Evolutionary conservation across 2,113 vertebrate species (phyloP), one percentile per base, ranked within the genome.

Genomic region (Tilapia sparmanii): DNA sequence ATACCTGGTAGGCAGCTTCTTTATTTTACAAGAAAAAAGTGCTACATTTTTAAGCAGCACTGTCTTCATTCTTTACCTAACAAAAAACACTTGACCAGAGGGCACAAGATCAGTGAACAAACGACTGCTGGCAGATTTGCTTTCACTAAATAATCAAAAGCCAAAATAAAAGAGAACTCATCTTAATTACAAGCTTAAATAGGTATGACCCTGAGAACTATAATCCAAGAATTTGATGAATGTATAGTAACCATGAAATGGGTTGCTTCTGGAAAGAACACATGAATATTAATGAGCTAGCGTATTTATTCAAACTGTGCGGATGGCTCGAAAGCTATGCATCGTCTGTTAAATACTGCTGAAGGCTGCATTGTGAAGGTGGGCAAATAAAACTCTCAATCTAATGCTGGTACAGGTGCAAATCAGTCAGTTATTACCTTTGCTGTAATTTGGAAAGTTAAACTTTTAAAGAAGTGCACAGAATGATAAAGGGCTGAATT

Each of bases 271-370:
- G 87, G 47, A 90, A 40, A 68, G 63, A 33, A 29, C 16, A 40
- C 84, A 86, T 89, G 61, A 76, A 91, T 94, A 92, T 94, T 88
- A 84, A 90, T 86, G 82, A 90, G 78, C n/a, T 16, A 13, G 42
- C n/a, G 24, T 42, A 85, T 93, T 90, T 89, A 78, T 88, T 92
- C 59, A 53, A 63, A 87, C 38, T 57, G 53, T 88, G 73, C 38
- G 71, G 71, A 81, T 6, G 15, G 79, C 54, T 83, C 19, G 26
- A 18, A 19, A 90, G 88, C 89, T 86, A 76, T 91, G 82, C 35
- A 82, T 71, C 26, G 50, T 22, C 45, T 61, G 73, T 81, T 40
- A 81, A 83, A 63, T 81, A 84, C 59, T n/a, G 78, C 85, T 61
- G 78, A 84, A 87, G 63, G 80, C 59, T 82, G 83, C 68, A 84